Evolutionary conservation across 1,140 invertebrate genomes (phyloP), one percentile per base, ranked within the genome.

Genomic region (Cryptotermes secundus): DNA sequence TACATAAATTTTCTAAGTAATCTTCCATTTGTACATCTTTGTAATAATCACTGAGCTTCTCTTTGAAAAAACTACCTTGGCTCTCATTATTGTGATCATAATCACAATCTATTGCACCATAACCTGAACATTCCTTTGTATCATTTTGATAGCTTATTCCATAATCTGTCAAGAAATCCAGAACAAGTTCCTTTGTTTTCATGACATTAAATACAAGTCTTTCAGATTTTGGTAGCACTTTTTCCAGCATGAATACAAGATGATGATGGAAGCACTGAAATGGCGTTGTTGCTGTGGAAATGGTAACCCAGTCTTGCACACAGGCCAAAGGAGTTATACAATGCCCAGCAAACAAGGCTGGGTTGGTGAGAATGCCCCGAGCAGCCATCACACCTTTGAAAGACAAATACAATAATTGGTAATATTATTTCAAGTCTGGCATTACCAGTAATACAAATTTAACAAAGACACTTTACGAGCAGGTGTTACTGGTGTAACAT

Each of bases 261-360:
- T 99, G 97, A 89, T 98, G 96, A 90, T 99, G 97, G 88, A 98
- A 97, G 88, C 92, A 94, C 84, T 95, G 92, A 90, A 97, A 97
- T 65, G 92, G 92, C 86, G 94, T 91, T 89, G 88, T 91, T 85
- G 87, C 88, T 86, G 89, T 86, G 85, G 94, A 93, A 80, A 98
- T 93, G 87, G 95, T 91, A 85, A 99, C 90, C 97, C 97, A 99
- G 80, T 97, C 92, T 90, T 95, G 93, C 16, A 99, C 89, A 91
- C 97, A 98, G 80, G 91, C 89, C 3, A 94, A 79, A 0, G 97
- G 95, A 24, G 97, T 98, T 38, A 88, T 88, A 87, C 81, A 86
- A 87, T 90, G 89, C 34, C 96, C 96, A 84, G 93, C 92, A 90
- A 96, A 99, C 84, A 99, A 89, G 4, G 96, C 95, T 79, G 98